These are phyloP conservation scores for Octomys mimax DNA, from an alignment of 2,797 vertebrate genomes.

Conservation along the genomic window DNA sequence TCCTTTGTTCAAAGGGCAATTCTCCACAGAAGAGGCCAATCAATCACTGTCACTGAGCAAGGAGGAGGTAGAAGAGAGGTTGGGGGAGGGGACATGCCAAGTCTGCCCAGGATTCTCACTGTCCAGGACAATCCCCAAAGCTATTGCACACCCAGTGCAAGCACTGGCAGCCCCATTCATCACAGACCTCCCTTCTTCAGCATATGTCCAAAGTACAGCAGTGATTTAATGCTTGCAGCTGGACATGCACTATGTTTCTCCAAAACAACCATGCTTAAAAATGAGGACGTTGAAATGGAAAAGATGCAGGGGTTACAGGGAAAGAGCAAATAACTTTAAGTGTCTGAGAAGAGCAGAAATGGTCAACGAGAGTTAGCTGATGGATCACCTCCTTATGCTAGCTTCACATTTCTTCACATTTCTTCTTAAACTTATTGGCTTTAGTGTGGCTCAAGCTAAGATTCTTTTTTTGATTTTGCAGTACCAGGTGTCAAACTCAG, in stretches of 20 bases:
- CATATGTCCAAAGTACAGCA: constrained; percentile 74
- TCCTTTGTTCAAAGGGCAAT: constrained; percentile 77
- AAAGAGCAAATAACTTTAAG: constrained; percentile 49
- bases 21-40: constrained; percentile 83
- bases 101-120: constrained; percentile 83
- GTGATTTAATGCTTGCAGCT: constrained; percentile 91
- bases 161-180: constrained; percentile 89
- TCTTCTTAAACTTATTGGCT: neutral
- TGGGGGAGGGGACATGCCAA: constrained; percentile 68
- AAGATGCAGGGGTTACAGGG: constrained; percentile 36
- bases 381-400: neutral
- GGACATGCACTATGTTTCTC: constrained; percentile 80
- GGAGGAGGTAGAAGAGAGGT: constrained; percentile 44
- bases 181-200: constrained; percentile 86
- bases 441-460: neutral
- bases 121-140: constrained; percentile 85
- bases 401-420: constrained; percentile 29
- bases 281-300: constrained; percentile 65
- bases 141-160: constrained; percentile 88
- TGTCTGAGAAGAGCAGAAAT: neutral
- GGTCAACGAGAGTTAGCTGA: neutral
- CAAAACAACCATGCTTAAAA: constrained; percentile 81
- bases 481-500: no score
- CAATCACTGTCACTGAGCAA: constrained; percentile 86
- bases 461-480: no score